Base-by-base conservation (phyloP, 2,113 vertebrate genomes). In the Nibea coibor region DNA sequence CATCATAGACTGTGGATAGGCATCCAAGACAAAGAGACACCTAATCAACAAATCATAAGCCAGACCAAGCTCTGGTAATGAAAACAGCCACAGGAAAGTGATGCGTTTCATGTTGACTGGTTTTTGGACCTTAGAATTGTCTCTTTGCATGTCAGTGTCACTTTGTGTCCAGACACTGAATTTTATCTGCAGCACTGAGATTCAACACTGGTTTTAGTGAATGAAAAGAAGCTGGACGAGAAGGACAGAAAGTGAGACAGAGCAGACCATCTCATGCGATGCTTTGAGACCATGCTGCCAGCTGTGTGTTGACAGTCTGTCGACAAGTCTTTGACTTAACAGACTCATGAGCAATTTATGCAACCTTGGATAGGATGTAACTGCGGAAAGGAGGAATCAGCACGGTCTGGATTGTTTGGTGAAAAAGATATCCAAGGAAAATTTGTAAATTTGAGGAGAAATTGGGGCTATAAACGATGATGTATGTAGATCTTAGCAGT, bases 301-400 rank as follows among this genome's bases (percentile, higher is more conserved):
- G 51, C 8, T 24, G 19, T 59, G 56, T 79, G 66, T 57, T 50
- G 47, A 78, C 66, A 19, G 31, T 24, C n/a, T 42, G 48, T 72
- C 43, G 5, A 16, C 51, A 59, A 63, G 24, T 80, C 39, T 71
- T 47, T 51, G 43, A 39, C 35, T 20, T 12, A 51, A 58, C 47
- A 10, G 26, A n/a, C 42, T 26, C 62, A 14, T 22, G 24, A 63
- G 58, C 43, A n/a, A 19, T n/a, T 51, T 15, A 10, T 12, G 31
- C 9, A 31, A 20, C 24, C 59, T 71, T 53, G 31, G 16, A 54
- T 48, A 8, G 48, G 43, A 45, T n/a, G 68, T 54, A 14, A 31
- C 35, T 47, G 6, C 22, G 39, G 53, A 53, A 70, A 75, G 15
- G 54, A 22, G 3, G 48, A 61, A 35, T 77, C 74, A 22, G 19